Conservation (phyloP, 1,140 invertebrate genomes). For the Papilio polyxenes region DNA sequence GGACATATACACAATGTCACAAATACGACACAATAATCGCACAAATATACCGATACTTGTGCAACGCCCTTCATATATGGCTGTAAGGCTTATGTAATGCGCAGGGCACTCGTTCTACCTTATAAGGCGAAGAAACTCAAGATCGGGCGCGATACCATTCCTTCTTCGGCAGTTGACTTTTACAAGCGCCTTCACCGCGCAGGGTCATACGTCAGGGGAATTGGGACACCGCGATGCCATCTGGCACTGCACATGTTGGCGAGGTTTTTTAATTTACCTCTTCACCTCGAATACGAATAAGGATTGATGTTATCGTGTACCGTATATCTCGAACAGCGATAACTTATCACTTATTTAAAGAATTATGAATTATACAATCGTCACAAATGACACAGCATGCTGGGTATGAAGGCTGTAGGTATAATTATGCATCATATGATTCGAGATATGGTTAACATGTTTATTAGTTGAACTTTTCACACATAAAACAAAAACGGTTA, state of each 20-base stretch:
- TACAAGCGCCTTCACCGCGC: slow-evolving; percentile 68
- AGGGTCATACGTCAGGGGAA: slow-evolving; percentile 77
- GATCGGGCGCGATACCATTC: slow-evolving; percentile 66
- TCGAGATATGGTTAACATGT: not conserved
- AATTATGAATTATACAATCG: slow-evolving; percentile 8
- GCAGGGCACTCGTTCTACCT: slow-evolving; percentile 63
- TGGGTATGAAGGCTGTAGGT: slow-evolving; percentile 4
- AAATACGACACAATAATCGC: slow-evolving; percentile 44
- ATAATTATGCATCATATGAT: slow-evolving; percentile 7
- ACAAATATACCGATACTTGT: slow-evolving; percentile 54
- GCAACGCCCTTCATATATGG: slow-evolving; percentile 69
- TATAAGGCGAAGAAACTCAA: slow-evolving; percentile 70
- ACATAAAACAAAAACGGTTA: slow-evolving; percentile 17
- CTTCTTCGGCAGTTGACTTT: slow-evolving; percentile 71
- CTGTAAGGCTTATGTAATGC: slow-evolving; percentile 73
- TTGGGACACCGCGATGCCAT: slow-evolving; percentile 67
- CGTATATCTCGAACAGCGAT: slow-evolving; percentile 8
- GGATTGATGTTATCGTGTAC: slow-evolving; percentile 18
- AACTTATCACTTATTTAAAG: slow-evolving; percentile 19
- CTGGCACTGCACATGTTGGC: slow-evolving; percentile 49
- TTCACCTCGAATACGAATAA: slow-evolving; percentile 42
- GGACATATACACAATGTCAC: slow-evolving; percentile 72
- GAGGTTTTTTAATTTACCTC: slow-evolving; percentile 44
- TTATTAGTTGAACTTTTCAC: slow-evolving; percentile 2
- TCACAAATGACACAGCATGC: slow-evolving; percentile 20